Evolutionary conservation across 2,888 invertebrate species (phyloP).

Genomic region (Portevinia maculata): DNA sequence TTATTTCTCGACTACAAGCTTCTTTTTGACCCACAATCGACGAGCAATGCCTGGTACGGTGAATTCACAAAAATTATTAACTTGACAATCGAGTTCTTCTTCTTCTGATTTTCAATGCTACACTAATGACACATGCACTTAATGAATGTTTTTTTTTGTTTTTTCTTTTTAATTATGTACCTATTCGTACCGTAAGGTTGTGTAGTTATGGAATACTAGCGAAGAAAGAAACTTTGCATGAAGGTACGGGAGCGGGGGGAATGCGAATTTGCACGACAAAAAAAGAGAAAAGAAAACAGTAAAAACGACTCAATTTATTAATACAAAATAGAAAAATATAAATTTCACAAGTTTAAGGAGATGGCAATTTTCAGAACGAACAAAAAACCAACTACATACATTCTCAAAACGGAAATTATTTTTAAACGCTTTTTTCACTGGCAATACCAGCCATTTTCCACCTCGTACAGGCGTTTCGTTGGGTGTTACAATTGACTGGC

Average conservation of each 20-base stretch:
- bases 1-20: too few species aligned
- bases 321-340: constrained; percentile 10
- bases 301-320: background rate
- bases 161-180: background rate
- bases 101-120: constrained; percentile 1
- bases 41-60: too few species aligned
- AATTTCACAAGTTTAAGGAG: background rate
- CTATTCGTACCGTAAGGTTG: background rate
- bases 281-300: background rate
- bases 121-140: constrained; percentile 12
- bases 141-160: too few species aligned
- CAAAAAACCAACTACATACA: background rate
- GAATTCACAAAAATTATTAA: background rate
- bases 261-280: background rate
- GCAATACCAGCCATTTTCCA: constrained; percentile 35
- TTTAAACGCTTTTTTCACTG: constrained; percentile 18
- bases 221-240: constrained; percentile 4
- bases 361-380: background rate
- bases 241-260: too few species aligned
- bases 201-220: constrained; percentile 8
- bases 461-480: constrained; percentile 7
- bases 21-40: constrained; percentile 17
- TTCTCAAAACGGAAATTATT: constrained; percentile 27
- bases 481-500: constrained; percentile 13
- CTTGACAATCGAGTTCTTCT: background rate